Conservation (phyloP, 2,888 invertebrate genomes). For the Allygus modestus region DNA sequence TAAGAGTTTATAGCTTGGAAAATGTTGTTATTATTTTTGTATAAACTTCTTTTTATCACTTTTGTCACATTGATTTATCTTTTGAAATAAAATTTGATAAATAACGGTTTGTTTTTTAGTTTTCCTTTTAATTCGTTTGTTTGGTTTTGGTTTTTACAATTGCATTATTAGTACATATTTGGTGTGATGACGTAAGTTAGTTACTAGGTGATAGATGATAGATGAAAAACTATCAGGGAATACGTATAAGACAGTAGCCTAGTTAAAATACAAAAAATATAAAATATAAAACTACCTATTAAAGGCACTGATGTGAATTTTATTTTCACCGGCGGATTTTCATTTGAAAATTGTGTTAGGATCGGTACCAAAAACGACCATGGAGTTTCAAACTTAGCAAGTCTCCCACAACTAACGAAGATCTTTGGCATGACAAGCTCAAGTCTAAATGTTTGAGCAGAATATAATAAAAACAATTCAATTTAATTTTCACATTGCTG, state of each 20-base stretch:
- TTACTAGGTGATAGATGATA: neutral
- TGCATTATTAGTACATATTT: neutral
- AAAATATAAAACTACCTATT: too few species aligned
- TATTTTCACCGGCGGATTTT: neutral
- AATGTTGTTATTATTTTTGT: slow-evolving; percentile 65
- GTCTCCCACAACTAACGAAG: too few species aligned
- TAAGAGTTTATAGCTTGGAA: slow-evolving; percentile 62
- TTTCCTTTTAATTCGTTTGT: slow-evolving; percentile 35
- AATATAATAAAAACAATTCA: too few species aligned
- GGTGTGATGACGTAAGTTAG: neutral
- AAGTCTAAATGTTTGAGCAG: too few species aligned
- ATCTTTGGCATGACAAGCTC: too few species aligned
- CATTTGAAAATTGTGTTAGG: neutral
- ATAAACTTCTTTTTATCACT: slow-evolving; percentile 65
- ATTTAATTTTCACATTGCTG: too few species aligned
- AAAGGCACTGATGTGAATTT: neutral
- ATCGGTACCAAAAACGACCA: neutral
- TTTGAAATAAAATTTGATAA: slow-evolving; percentile 64
- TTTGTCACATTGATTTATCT: slow-evolving; percentile 65
- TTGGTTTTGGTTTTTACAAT: neutral
- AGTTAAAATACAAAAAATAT: neutral
- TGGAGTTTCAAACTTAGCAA: too few species aligned
- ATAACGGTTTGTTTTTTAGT: slow-evolving; percentile 42
- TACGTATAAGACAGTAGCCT: too few species aligned
- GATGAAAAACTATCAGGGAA: neutral